Evolutionary conservation across 2,113 vertebrate species (phyloP).

Genomic region (Melanotaenia duboulayi): DNA sequence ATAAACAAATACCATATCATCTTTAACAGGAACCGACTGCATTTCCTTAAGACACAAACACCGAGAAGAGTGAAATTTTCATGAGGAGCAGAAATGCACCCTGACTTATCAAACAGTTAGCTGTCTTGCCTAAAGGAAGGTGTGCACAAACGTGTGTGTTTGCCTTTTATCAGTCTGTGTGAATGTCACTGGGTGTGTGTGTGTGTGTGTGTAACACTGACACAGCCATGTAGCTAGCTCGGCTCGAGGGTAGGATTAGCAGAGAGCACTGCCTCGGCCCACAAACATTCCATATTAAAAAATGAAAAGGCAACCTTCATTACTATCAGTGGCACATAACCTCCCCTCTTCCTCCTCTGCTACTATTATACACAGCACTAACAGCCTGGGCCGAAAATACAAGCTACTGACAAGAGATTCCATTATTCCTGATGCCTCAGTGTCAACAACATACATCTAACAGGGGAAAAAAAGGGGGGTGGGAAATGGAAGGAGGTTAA

Average conservation of each 20-base stretch:
- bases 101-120: conserved; percentile 79
- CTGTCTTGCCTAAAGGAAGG: conserved; percentile 76
- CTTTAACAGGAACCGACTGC: conserved; percentile 43
- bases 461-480: conserved; percentile 62
- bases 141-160: conserved; percentile 51
- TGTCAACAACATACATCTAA: conserved; percentile 78
- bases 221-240: conserved; percentile 71
- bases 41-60: conserved; percentile 73
- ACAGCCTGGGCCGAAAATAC: conserved; percentile 78
- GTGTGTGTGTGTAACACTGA: conserved; percentile 60
- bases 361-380: conserved; percentile 76
- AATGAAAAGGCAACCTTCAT: conserved; percentile 84
- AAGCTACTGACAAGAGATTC: conserved; percentile 77
- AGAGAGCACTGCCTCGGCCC: conserved; percentile 73
- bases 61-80: conserved; percentile 65
- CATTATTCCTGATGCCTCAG: conserved; percentile 80
- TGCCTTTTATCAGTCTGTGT: conserved; percentile 68
- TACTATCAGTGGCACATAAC: conserved; percentile 82
- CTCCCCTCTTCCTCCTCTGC: conserved; percentile 70
- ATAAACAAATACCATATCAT: conserved; percentile 62
- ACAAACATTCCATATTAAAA: conserved; percentile 85
- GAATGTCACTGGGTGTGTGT: conserved; percentile 62
- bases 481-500: conserved; percentile 55
- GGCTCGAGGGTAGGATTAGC: conserved; percentile 83
- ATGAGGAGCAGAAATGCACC: conserved; percentile 71